These are phyloP conservation scores for Sciurus niger DNA, from an alignment of 2,113 vertebrate genomes.

Conservation along the genomic window DNA sequence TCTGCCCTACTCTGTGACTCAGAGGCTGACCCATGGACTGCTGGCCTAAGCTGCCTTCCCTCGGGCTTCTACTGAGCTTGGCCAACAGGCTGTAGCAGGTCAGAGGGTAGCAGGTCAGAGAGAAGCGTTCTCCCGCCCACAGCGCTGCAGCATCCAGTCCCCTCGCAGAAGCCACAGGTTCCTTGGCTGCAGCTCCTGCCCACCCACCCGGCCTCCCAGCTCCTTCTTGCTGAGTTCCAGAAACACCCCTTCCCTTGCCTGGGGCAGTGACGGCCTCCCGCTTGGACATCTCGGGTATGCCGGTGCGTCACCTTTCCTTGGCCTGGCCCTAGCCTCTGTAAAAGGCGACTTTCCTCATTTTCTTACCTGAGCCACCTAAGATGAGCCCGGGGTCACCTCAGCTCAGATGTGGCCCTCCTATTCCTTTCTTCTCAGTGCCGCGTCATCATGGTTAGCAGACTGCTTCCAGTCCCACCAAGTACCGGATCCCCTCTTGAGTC, in stretches of 20 bases:
- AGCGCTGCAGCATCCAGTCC: background rate
- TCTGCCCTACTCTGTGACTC: background rate
- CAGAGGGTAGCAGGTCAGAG: background rate
- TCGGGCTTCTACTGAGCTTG: background rate
- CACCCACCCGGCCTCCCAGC: no score
- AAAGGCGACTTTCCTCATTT: background rate
- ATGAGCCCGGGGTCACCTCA: background rate
- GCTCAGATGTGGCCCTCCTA: no score
- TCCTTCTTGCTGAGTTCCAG: background rate
- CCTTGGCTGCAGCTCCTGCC: accelerated
- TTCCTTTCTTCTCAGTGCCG: background rate
- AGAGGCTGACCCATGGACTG: no score
- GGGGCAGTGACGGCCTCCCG: background rate
- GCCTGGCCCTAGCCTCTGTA: background rate
- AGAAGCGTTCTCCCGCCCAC: background rate
- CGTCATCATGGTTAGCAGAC: background rate
- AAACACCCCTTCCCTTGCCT: background rate
- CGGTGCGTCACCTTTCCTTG: background rate
- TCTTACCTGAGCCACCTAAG: background rate
- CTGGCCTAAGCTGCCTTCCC: background rate
- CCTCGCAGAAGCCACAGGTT: background rate
- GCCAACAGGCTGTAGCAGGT: background rate
- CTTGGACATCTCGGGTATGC: background rate
- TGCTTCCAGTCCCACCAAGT: background rate
- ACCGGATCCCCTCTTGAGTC: background rate